These are phyloP conservation scores for Mus musculus DNA, from an alignment of 2,113 vertebrate genomes.

Conservation along the genomic window GRCm39 chr3:49221001-49221500, in stretches of 20 bases:
- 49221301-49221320: too few relatives aligned
- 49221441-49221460: too few relatives aligned
- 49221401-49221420: too few relatives aligned
- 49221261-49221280: background rate
- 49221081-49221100: background rate
- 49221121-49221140: background rate
- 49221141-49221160: background rate
- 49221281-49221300: too few relatives aligned
- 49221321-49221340: too few relatives aligned
- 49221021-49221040: background rate
- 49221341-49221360: too few relatives aligned
- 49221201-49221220: background rate
- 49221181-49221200: background rate
- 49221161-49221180: background rate
- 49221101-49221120: background rate
- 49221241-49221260: background rate
- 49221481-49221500: too few relatives aligned
- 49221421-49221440: too few relatives aligned
- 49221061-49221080: background rate
- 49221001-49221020: background rate
- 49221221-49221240: background rate
- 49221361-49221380: too few relatives aligned
- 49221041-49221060: background rate
- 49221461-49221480: too few relatives aligned
- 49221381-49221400: too few relatives aligned